Conservation (phyloP, 2,888 invertebrate genomes). For the Carpatolechia fugitivella region DNA sequence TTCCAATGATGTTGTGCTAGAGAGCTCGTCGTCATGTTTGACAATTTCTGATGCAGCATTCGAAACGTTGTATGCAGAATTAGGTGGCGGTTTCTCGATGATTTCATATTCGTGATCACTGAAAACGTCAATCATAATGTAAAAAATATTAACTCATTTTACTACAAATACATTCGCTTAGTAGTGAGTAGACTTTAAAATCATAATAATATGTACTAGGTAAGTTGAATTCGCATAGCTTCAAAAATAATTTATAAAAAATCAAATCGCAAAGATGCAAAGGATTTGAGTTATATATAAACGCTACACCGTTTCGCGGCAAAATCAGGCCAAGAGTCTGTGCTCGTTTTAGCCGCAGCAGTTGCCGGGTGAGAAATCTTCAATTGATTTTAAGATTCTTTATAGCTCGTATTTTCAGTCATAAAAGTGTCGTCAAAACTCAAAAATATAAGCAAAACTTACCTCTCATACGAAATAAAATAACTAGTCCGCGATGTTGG, state of each 20-base stretch:
- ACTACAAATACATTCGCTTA: slow-evolving; percentile 4
- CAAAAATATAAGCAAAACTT: slow-evolving; percentile 36
- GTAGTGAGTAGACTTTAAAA: not conserved
- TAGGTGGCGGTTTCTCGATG: slow-evolving; percentile 84
- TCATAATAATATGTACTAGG: no score
- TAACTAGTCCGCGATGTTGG: slow-evolving; percentile 81
- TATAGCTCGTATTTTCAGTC: slow-evolving; percentile 49
- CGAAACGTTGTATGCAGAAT: slow-evolving; percentile 60
- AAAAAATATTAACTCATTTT: no score
- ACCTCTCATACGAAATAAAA: slow-evolving; percentile 65
- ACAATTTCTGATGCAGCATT: slow-evolving; percentile 47
- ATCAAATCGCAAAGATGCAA: slow-evolving; percentile 53
- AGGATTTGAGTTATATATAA: slow-evolving; percentile 67
- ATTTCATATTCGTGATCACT: slow-evolving; percentile 97
- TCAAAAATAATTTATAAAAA: slow-evolving; percentile 32
- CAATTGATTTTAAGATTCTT: slow-evolving; percentile 52
- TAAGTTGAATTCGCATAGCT: slow-evolving; percentile 19
- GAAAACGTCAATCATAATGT: no score
- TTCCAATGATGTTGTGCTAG: slow-evolving; percentile 73
- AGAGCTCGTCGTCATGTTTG: slow-evolving; percentile 72
- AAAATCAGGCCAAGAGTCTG: slow-evolving; percentile 74
- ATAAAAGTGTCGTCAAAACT: slow-evolving; percentile 53
- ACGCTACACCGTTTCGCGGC: slow-evolving; percentile 58
- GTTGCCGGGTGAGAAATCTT: slow-evolving; percentile 58
- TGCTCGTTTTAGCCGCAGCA: slow-evolving; percentile 77